Evolutionary conservation across 1,140 invertebrate genomes (phyloP).

Genomic region (Drosophila elegans): DNA sequence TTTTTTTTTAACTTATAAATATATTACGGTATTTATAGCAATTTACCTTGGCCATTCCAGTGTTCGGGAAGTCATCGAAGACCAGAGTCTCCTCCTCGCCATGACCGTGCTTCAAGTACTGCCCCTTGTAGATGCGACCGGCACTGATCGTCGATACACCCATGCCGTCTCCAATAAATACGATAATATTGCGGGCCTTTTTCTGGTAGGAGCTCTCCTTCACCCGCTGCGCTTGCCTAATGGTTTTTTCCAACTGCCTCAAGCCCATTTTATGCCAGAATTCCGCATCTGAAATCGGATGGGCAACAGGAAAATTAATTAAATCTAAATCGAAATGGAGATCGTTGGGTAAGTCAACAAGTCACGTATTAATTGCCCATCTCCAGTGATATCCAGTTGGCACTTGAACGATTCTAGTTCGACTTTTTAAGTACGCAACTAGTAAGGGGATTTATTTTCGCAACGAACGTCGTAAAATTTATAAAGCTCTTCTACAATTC

Average conservation of each 20-base stretch:
- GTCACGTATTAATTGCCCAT: slow-evolving; percentile 45
- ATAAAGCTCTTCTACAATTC: slow-evolving; percentile 6
- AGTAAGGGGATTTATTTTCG: slow-evolving; percentile 52
- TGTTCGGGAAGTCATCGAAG: slow-evolving; percentile 89
- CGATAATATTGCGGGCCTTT: slow-evolving; percentile 90
- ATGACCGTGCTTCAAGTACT: slow-evolving; percentile 84
- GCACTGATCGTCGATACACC: slow-evolving; percentile 90
- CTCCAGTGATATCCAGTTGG: slow-evolving; percentile 57
- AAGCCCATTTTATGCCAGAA: slow-evolving; percentile 70
- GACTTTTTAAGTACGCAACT: slow-evolving; percentile 30
- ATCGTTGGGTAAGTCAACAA: slow-evolving; percentile 30
- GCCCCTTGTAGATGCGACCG: slow-evolving; percentile 88
- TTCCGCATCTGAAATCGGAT: slow-evolving; percentile 53
- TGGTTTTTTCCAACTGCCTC: slow-evolving; percentile 64
- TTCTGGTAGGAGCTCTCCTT: slow-evolving; percentile 64
- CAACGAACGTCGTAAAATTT: slow-evolving; percentile 20
- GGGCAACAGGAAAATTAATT: slow-evolving; percentile 11
- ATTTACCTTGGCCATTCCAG: slow-evolving; percentile 87
- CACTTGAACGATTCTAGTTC: slow-evolving; percentile 50
- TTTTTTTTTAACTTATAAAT: background rate
- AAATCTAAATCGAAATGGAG: slow-evolving; percentile 6
- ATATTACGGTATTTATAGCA: background rate
- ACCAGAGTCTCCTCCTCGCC: slow-evolving; percentile 88
- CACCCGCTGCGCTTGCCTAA: slow-evolving; percentile 46
- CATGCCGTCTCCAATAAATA: slow-evolving; percentile 93